Percentiles rank a stretch among this genome's conserved stretches.
Conservation (phyloP, 2,888 invertebrate species). For the Lysandra coridon region DNA sequence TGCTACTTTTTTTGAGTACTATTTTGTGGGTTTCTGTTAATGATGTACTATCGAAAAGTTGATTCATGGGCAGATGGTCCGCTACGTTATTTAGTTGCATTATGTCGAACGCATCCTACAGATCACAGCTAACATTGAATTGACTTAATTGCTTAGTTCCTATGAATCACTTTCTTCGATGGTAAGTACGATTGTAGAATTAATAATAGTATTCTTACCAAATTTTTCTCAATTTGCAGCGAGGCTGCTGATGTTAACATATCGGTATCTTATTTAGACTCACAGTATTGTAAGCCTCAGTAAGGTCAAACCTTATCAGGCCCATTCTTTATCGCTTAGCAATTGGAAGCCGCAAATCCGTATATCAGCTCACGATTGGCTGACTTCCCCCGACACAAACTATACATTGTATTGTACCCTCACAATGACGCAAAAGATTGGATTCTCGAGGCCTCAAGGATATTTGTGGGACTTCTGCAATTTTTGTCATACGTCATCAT, state of each 20-base stretch:
- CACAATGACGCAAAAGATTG: conserved; percentile 11
- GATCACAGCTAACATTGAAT: too few species aligned
- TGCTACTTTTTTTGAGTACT: too few species aligned
- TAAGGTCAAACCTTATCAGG: conserved; percentile 1
- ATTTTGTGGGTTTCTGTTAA: too few species aligned
- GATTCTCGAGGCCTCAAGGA: neutral
- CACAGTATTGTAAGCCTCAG: neutral
- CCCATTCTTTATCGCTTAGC: conserved; percentile 2
- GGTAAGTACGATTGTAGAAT: too few species aligned
- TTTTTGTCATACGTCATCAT: neutral
- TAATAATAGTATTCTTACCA: too few species aligned
- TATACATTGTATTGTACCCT: conserved; percentile 18
- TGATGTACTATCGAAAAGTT: too few species aligned
- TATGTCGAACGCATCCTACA: too few species aligned
- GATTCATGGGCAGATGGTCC: too few species aligned
- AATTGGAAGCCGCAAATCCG: conserved; percentile 22
- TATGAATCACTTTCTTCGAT: too few species aligned
- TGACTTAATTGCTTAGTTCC: too few species aligned
- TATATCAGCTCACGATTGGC: conserved; percentile 11
- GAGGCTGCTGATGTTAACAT: neutral
- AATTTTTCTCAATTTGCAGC: neutral
- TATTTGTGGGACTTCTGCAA: neutral
- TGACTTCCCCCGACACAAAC: conserved; percentile 5
- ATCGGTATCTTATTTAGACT: neutral
- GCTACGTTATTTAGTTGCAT: too few species aligned